phyloP scores from a whole-genome alignment of 2,888 invertebrate genomes.

The Pelosia muscerda region DNA sequence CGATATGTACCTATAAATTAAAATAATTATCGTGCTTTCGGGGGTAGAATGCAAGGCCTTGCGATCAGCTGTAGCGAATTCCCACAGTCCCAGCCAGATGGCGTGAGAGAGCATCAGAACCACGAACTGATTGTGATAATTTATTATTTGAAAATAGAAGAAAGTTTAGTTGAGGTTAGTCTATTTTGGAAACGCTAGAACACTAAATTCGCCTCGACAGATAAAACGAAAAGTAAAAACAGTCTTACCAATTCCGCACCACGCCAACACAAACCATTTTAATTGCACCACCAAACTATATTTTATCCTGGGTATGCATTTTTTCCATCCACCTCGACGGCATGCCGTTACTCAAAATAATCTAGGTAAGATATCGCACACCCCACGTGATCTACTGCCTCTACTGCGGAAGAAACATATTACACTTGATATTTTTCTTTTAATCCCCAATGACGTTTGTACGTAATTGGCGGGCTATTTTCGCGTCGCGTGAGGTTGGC shows the following conservation, averaged over 20 bases:
- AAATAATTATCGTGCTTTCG: constrained; percentile 79
- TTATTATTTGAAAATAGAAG: constrained; percentile 30
- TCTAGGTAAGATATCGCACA: constrained; percentile 81
- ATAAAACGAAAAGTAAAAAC: constrained; percentile 28
- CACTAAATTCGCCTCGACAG: constrained; percentile 21
- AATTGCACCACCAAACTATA: constrained; percentile 82
- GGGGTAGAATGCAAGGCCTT: constrained; percentile 64
- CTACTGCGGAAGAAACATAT: constrained; percentile 72
- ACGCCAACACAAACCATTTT: constrained; percentile 68
- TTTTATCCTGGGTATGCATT: constrained; percentile 78
- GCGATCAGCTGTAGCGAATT: constrained; percentile 38
- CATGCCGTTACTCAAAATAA: constrained; percentile 83
- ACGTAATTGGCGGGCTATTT: constrained; percentile 58
- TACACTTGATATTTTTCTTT: constrained; percentile 64
- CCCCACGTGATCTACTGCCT: constrained; percentile 74
- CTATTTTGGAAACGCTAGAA: neutral
- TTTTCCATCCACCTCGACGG: constrained; percentile 60
- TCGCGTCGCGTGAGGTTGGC: constrained; percentile 62
- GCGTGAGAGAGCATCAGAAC: constrained; percentile 25
- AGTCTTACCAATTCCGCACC: constrained; percentile 28
- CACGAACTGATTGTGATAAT: constrained; percentile 42
- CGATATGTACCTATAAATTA: constrained; percentile 67
- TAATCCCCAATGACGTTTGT: constrained; percentile 72
- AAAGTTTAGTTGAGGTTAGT: constrained; percentile 3
- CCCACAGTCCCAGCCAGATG: constrained; percentile 24